phyloP scores from a whole-genome alignment of 2,113 vertebrate species.

The Rhinopomastus cyanomelas region DNA sequence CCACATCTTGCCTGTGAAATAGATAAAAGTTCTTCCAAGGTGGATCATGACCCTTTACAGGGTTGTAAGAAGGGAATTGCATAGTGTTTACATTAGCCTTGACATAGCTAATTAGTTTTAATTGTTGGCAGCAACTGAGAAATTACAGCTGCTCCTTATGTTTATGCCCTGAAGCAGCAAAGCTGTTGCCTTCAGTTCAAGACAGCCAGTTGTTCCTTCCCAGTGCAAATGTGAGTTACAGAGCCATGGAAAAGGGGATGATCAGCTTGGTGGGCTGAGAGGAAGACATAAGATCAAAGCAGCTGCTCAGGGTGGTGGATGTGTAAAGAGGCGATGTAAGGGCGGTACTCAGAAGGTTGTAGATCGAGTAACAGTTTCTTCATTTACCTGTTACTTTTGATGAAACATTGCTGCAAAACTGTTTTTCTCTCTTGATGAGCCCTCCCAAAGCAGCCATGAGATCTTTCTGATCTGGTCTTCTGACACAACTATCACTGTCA shows the following conservation, averaged over 20 bases:
- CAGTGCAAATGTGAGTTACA: not conserved
- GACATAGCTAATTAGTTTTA: slow-evolving; percentile 31
- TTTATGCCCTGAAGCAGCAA: slow-evolving; percentile 3
- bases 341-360: not conserved
- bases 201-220: not conserved
- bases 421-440: not conserved
- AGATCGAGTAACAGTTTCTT: not conserved
- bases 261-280: not conserved
- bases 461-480: not conserved
- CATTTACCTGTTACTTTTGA: not conserved
- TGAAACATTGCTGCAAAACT: not conserved
- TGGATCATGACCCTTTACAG: not conserved
- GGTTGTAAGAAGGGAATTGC: not conserved
- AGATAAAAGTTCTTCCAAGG: not conserved
- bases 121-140: slow-evolving; percentile 12
- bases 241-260: not conserved
- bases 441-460: not conserved
- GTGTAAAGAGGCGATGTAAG: not conserved
- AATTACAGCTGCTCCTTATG: slow-evolving; percentile 11
- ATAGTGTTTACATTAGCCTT: not conserved
- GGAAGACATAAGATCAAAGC: not conserved
- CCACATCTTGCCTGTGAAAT: not conserved
- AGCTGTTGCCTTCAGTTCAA: slow-evolving; percentile 9
- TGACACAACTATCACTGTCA: not conserved
- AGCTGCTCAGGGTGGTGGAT: not conserved